A percentile compares a stretch with the other conserved stretches of the same genome.
phyloP scores from a whole-genome alignment of 2,113 vertebrate species.

The Gobius niger region DNA sequence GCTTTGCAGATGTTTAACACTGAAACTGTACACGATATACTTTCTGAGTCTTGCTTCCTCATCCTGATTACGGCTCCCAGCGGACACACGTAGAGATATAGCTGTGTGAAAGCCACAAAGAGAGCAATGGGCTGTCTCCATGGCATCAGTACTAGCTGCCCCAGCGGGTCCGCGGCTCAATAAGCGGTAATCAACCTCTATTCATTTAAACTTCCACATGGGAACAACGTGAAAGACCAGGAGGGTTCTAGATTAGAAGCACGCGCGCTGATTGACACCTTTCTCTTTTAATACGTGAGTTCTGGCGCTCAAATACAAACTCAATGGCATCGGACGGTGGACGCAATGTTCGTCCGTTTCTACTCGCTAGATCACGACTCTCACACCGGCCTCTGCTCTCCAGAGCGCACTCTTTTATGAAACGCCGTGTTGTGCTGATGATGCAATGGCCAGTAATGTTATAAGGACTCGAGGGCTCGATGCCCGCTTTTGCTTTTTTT shows the following conservation, averaged over 20 bases:
- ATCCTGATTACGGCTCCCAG: neutral
- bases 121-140: constrained; percentile 21
- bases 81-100: constrained; percentile 18
- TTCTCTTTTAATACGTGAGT: neutral
- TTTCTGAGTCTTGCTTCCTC: neutral
- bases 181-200: constrained; percentile 47
- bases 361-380: constrained; percentile 33
- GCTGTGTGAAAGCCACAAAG: constrained; percentile 16
- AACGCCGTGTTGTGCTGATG: constrained; percentile 54
- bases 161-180: constrained; percentile 35
- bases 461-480: constrained; percentile 31
- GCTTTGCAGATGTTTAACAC: neutral
- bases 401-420: constrained; percentile 15
- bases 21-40: neutral
- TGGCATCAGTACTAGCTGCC: constrained; percentile 44
- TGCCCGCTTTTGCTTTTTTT: constrained; percentile 36
- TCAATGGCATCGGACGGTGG: no score
- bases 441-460: constrained; percentile 73
- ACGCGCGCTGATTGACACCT: neutral
- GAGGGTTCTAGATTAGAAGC: neutral
- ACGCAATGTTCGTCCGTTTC: constrained; percentile 44
- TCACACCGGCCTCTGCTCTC: constrained; percentile 13
- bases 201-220: constrained; percentile 25
- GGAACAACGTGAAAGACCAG: neutral
- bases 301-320: no score